phyloP scores from a whole-genome alignment of 1,140 invertebrate species.

The Microplitis demolitor region DNA sequence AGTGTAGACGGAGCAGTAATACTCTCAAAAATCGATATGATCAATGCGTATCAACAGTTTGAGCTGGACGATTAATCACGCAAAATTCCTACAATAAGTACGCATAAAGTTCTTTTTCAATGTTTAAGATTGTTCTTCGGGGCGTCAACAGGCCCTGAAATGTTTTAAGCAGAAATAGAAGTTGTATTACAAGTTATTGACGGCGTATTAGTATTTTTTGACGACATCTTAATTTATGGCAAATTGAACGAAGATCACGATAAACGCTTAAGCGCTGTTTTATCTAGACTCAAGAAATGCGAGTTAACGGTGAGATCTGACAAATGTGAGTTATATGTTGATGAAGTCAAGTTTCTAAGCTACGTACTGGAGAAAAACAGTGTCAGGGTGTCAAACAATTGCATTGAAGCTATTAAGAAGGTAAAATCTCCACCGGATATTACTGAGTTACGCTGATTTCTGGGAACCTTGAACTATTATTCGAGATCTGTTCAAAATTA shows the following conservation, averaged over 20 bases:
- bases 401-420: too few relatives aligned
- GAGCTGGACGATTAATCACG: background rate
- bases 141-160: background rate
- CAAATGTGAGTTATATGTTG: too few relatives aligned
- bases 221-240: background rate
- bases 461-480: too few relatives aligned
- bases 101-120: background rate
- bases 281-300: background rate
- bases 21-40: background rate
- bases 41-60: background rate
- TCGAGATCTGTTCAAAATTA: too few relatives aligned
- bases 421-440: too few relatives aligned
- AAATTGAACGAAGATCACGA: background rate
- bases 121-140: constrained; percentile 5
- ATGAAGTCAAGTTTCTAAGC: too few relatives aligned
- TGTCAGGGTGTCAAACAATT: too few relatives aligned
- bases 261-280: background rate
- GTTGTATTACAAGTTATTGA: background rate
- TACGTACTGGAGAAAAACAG: too few relatives aligned
- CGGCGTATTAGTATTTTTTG: background rate
- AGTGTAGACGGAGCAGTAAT: background rate
- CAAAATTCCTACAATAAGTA: background rate
- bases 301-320: too few relatives aligned
- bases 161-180: constrained; percentile 7
- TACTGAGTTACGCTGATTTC: too few relatives aligned